Base-by-base conservation (phyloP, 2,888 invertebrate species). In the Drosophila dives region DNA sequence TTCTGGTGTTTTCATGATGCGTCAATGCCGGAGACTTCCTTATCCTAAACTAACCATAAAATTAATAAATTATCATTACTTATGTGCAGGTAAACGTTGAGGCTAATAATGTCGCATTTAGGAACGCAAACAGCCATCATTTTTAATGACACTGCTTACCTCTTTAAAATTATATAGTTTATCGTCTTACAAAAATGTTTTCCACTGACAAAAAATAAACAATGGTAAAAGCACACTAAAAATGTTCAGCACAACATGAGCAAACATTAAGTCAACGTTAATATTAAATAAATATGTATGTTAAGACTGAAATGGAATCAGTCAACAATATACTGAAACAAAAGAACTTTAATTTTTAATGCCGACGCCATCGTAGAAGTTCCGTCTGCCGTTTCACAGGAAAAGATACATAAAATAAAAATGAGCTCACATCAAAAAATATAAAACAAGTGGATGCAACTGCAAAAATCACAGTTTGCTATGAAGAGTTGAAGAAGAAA, bases 321-420 rank as follows among this genome's bases (percentile, higher is more conserved):
- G 55, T 48, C 33, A 65, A 60, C 76, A 45, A 34, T 29, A 71
- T 70, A 64, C 60, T 60, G 29, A 64, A 69, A 72, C 51, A 58
- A 54, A 66, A 74, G 72, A 84, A 74, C 75, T 86, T 89, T 61
- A 83, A 86, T 86, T 81, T 77, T 86, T 89, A 81, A 89, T 85
- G 77, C 66, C 75, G 69, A 49, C 55, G 34, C 40, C 61, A 40
- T 51, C 71, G 55, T 62, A 68, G 61, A 75, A 65, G 67, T 53
- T 45, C 7, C 56, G 56, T 51, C 59, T 64, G 75, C 40, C 61
- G 62, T 72, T 82, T 81, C 80, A 86, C 81, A 81, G 89, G 83
- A 80, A 83, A 81, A 81, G 64, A 48, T 83, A 77, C 65, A 83
- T 87, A 69, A 85, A 86, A 86, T 72, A 77, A 81, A 75, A 85